These are phyloP conservation scores for Rhinogobius similis DNA, from an alignment of 2,113 vertebrate species.

Conservation along the genomic window DNA sequence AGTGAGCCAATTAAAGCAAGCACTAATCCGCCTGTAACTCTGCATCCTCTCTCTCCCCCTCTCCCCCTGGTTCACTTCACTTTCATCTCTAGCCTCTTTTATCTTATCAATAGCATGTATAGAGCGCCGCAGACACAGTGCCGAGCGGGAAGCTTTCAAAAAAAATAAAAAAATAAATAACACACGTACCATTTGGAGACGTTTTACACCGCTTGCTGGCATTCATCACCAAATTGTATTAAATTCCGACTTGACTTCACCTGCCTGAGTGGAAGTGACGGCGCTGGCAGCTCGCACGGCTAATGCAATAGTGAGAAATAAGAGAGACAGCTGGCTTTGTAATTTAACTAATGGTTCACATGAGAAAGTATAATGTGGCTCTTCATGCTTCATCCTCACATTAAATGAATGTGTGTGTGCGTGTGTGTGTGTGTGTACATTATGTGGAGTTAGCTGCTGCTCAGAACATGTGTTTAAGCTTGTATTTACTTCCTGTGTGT, in stretches of 20 bases:
- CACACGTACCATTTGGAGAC: slow-evolving; percentile 40
- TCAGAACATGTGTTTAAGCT: slow-evolving; percentile 5
- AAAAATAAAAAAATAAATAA: slow-evolving; percentile 5
- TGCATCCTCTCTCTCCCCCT: slow-evolving; percentile 32
- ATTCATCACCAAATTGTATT: slow-evolving; percentile 53
- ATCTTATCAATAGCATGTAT: slow-evolving; percentile 66
- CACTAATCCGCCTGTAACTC: slow-evolving; percentile 69
- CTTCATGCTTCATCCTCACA: slow-evolving; percentile 18
- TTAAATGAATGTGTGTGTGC: slow-evolving; percentile 11
- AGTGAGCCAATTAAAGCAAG: slow-evolving; percentile 68
- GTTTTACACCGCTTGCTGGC: slow-evolving; percentile 49
- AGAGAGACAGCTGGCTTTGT: slow-evolving; percentile 38
- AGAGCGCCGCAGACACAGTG: slow-evolving; percentile 46
- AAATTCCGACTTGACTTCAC: slow-evolving; percentile 50
- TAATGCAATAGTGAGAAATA: slow-evolving; percentile 39
- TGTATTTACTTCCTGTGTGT: slow-evolving; percentile 15
- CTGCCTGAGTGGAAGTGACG: slow-evolving; percentile 31
- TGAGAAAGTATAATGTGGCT: slow-evolving; percentile 34
- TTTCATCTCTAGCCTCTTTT: slow-evolving; percentile 70
- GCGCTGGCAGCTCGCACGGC: slow-evolving; percentile 29
- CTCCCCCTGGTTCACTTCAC: slow-evolving; percentile 52
- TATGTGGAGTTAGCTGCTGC: not conserved
- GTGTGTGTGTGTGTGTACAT: slow-evolving; percentile 5
- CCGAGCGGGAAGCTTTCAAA: slow-evolving; percentile 45
- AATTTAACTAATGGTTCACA: slow-evolving; percentile 40